Evolutionary conservation across 1,140 invertebrate genomes (phyloP), one percentile per base, ranked within the genome.

Genomic region (Pseudomyrmex cubaensis): DNA sequence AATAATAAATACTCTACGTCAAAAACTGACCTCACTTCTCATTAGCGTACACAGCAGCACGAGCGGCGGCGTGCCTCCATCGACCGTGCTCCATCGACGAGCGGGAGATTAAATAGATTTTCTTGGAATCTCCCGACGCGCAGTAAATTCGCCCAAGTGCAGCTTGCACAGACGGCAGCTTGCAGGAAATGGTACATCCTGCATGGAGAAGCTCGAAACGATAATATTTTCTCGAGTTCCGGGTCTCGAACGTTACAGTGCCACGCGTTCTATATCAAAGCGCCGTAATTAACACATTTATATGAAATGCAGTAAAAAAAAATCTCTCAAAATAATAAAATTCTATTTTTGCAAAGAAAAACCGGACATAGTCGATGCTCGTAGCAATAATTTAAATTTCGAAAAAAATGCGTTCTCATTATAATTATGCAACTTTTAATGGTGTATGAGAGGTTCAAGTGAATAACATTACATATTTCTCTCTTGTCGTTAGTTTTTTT

Each of bases 1-100:
- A 88, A 91, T 90, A 91, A 91, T 88, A 84, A 90, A 88, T 85
- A 86, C 73, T 52, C 63, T 72, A 62, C 74, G 59, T 61, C 74
- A 64, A 62, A 86, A 66, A 69, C 62, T 59, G 74, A 61, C 73
- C 54, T 25, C 56, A 80, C 76, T 69, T 84, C 82, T 86, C 84
- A 90, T 90, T 85, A 90, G 86, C 77, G 64, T 54, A 57, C 25
- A 66, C 75, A 35, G 22, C 67, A 62, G 35, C 35, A 35, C 35
- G 7, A 35, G 5, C 35, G 35, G 5, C 59, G 74, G 57, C 72
- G 57, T 57, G 70, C 67, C 74, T 59, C 54, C 63, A 73, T 50
- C 46, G 22, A 17, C 15, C 22, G 57, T 48, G 57, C 57, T 57
- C 75, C 66, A 86, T 88, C 87, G 88, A 89, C 86, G 75, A 35